A percentile compares a stretch with the other conserved stretches of the same genome.
phyloP scores from a whole-genome alignment of 2,797 vertebrate species.

The Sphenodon punctatus region DNA sequence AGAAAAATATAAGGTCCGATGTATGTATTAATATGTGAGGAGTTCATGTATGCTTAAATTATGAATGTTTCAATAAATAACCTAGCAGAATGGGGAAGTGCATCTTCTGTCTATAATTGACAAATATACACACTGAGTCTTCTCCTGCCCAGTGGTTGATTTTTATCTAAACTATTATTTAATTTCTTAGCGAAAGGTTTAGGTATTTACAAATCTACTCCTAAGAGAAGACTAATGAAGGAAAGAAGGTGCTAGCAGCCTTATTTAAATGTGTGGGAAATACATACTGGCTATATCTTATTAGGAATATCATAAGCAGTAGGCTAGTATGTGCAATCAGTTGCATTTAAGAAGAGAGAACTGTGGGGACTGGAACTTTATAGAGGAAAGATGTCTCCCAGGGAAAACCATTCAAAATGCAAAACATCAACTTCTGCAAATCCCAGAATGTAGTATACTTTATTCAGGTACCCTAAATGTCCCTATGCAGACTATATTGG shows the following conservation, averaged over 20 bases:
- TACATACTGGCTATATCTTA: background rate
- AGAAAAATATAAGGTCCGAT: background rate
- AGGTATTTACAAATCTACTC: background rate
- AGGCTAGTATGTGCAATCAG: background rate
- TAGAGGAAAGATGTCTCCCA: no score
- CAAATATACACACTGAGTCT: background rate
- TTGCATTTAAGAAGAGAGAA: background rate
- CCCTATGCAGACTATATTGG: no score
- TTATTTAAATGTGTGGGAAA: background rate
- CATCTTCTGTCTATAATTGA: background rate
- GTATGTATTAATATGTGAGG: background rate
- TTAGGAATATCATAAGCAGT: background rate
- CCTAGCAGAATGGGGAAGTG: background rate
- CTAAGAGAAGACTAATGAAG: no score
- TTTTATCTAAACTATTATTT: background rate
- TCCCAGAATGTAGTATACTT: no score
- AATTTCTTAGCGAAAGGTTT: background rate
- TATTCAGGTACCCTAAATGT: no score
- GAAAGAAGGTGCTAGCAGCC: no score
- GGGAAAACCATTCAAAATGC: no score
- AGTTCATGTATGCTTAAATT: no score
- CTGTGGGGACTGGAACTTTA: rapidly evolving
- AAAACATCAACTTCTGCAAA: no score
- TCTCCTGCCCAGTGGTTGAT: background rate
- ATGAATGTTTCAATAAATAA: background rate